These are phyloP conservation scores for Cettia cetti DNA, from an alignment of 2,113 vertebrate species.

Conservation along the genomic window DNA sequence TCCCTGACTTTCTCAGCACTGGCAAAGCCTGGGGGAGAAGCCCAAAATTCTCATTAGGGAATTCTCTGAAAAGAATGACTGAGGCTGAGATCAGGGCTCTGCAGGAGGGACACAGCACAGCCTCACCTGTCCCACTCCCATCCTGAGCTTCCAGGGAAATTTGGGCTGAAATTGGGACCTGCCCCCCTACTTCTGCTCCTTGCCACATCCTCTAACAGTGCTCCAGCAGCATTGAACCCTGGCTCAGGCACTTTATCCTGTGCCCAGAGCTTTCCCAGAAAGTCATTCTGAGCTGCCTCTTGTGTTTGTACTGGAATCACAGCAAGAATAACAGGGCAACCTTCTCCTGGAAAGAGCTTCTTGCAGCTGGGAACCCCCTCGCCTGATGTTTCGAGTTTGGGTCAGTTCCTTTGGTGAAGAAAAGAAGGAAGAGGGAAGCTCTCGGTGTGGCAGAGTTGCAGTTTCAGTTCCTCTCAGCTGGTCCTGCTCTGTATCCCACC, in stretches of 20 bases:
- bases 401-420: fast-evolving
- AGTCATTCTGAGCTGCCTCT: not conserved
- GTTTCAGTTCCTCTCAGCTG: not conserved
- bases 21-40: not conserved
- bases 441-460: not conserved
- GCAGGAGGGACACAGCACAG: fast-evolving
- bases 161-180: fast-evolving
- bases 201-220: fast-evolving
- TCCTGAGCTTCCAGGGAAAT: not conserved
- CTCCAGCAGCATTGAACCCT: fast-evolving
- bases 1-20: not conserved
- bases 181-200: fast-evolving
- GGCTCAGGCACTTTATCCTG: fast-evolving
- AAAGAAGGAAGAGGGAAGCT: not conserved
- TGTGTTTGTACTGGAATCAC: not conserved
- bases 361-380: not conserved
- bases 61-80: fast-evolving
- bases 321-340: not conserved
- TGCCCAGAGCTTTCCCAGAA: not conserved
- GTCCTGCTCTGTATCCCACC: not conserved
- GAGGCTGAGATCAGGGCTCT: fast-evolving
- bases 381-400: fast-evolving
- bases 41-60: not conserved
- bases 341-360: fast-evolving
- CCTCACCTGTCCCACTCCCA: not conserved